These are phyloP conservation scores for Sycophaga agraensis DNA, from an alignment of 1,140 invertebrate genomes.

Conservation along the genomic window DNA sequence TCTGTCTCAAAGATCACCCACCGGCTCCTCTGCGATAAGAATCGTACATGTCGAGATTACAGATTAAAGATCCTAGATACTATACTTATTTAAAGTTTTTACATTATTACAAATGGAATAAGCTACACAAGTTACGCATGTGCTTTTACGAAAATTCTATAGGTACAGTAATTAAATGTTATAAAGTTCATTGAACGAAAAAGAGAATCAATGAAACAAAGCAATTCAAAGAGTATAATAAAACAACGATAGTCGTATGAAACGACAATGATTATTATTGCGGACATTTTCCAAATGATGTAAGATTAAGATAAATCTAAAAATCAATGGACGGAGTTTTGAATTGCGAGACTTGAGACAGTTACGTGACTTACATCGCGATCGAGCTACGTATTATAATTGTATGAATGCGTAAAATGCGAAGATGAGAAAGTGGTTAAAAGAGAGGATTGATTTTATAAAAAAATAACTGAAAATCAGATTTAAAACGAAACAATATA, in stretches of 20 bases:
- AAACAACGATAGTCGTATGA: constrained; percentile 19
- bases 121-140: constrained; percentile 34
- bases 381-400: constrained; percentile 32
- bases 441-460: constrained; percentile 45
- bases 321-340: constrained; percentile 27
- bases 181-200: constrained; percentile 31
- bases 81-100: constrained; percentile 25
- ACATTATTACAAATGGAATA: constrained; percentile 24
- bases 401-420: constrained; percentile 32
- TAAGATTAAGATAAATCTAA: constrained; percentile 24
- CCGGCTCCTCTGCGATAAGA: constrained; percentile 22
- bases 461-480: constrained; percentile 29
- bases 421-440: constrained; percentile 19
- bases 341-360: constrained; percentile 6
- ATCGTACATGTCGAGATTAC: constrained; percentile 19
- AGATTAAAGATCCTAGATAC: constrained; percentile 14
- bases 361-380: constrained; percentile 34
- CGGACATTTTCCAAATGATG: no score
- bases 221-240: no score
- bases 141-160: constrained; percentile 36
- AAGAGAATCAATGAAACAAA: not conserved
- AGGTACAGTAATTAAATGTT: not conserved
- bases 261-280: no score
- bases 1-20: constrained; percentile 32
- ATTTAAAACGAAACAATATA: constrained; percentile 1